Conservation (phyloP, 2,797 vertebrate species). For the Rallus crepitans region DNA sequence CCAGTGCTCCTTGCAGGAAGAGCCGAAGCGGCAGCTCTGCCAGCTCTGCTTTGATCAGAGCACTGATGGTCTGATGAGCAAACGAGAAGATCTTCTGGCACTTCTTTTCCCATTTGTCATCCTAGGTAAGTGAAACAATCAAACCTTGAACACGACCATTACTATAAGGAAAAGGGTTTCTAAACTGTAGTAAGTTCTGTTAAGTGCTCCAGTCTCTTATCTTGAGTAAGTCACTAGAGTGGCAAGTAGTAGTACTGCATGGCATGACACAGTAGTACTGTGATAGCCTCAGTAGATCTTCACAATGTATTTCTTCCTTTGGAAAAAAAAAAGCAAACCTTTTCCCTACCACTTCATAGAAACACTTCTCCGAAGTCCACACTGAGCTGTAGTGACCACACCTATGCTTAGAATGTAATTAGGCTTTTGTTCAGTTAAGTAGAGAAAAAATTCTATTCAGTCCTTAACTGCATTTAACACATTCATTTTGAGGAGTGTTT, state of each 20-base stretch:
- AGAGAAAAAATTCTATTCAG: background rate
- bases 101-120: constrained; percentile 99
- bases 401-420: background rate
- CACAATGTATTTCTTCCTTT: background rate
- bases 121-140: constrained; percentile 77
- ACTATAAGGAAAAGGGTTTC: background rate
- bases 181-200: background rate
- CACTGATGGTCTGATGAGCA: constrained; percentile 97
- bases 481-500: background rate
- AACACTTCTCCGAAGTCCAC: background rate
- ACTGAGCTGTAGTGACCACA: background rate
- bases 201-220: background rate
- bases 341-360: background rate
- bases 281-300: background rate
- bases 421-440: too few species aligned
- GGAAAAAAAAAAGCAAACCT: background rate
- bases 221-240: too few species aligned
- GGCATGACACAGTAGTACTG: background rate
- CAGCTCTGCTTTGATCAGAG: constrained; percentile 96
- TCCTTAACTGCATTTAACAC: background rate
- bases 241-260: too few species aligned
- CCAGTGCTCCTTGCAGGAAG: constrained; percentile 96
- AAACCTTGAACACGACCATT: background rate
- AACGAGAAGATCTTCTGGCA: constrained; percentile 99
- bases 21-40: constrained; percentile 95